A percentile compares a stretch with the other conserved stretches of the same genome.
These are phyloP conservation scores for Chrysochloris asiatica DNA, from an alignment of 2,113 vertebrate genomes.

Conservation along the genomic window DNA sequence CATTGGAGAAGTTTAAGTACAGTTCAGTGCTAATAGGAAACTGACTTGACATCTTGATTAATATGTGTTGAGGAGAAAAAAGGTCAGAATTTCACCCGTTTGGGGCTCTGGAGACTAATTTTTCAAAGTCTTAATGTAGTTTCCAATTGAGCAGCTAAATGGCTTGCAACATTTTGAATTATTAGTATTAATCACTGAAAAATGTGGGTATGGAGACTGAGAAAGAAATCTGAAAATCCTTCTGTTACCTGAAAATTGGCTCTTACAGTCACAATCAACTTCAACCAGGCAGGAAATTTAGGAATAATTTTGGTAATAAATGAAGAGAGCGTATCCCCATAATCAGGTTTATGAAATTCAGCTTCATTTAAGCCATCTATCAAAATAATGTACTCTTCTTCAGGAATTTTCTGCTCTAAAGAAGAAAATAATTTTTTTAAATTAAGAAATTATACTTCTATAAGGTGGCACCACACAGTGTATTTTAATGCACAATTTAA, in stretches of 20 bases:
- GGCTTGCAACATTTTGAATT: not conserved
- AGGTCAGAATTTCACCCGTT: not conserved
- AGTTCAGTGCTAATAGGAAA: not conserved
- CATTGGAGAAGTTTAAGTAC: not conserved
- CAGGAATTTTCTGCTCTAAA: slow-evolving; percentile 95
- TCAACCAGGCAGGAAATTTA: slow-evolving; percentile 96
- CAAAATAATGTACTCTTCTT: slow-evolving; percentile 96
- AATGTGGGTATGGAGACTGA: not conserved
- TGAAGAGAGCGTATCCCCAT: slow-evolving; percentile 96
- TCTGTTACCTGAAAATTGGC: slow-evolving; percentile 93
- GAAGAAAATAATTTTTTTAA: slow-evolving; percentile 63
- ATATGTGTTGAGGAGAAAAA: not conserved
- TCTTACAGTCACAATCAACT: slow-evolving; percentile 95
- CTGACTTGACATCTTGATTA: not conserved
- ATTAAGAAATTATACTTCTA: slow-evolving; percentile 60
- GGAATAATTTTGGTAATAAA: slow-evolving; percentile 94
- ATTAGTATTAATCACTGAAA: slow-evolving; percentile 22
- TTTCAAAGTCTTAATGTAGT: slow-evolving; percentile 41
- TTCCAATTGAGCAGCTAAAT: slow-evolving; percentile 50
- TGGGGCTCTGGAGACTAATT: not conserved
- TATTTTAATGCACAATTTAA: slow-evolving; percentile 62
- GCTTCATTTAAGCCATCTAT: slow-evolving; percentile 98
- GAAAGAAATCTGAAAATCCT: slow-evolving; percentile 17
- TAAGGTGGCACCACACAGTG: slow-evolving; percentile 11
- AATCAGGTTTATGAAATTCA: slow-evolving; percentile 99